phyloP scores from a whole-genome alignment of 2,113 vertebrate genomes.

The Hirundichthys speculiger region DNA sequence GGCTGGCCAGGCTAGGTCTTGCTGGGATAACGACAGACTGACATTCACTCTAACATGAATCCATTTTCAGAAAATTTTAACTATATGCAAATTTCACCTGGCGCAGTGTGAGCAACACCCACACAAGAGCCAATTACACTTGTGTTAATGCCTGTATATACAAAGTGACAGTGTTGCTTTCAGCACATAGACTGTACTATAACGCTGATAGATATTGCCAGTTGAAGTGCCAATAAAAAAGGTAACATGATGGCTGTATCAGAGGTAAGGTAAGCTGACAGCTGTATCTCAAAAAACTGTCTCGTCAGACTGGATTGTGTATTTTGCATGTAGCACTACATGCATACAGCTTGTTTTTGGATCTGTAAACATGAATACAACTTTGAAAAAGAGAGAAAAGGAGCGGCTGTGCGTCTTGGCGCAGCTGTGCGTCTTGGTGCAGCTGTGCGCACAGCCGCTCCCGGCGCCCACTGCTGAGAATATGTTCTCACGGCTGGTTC shows the following conservation, averaged over 20 bases:
- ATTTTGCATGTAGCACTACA: background rate
- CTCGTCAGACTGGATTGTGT: background rate
- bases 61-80: background rate
- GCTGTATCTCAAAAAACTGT: background rate
- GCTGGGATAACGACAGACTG: background rate
- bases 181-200: background rate
- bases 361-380: background rate
- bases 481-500: no score
- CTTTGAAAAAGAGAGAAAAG: no score
- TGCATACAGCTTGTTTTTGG: background rate
- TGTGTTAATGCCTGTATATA: background rate
- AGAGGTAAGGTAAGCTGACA: background rate
- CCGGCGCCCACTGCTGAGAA: no score
- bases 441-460: no score
- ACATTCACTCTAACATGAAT: background rate
- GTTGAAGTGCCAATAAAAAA: background rate
- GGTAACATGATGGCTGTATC: background rate
- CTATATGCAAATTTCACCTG: background rate
- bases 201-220: background rate
- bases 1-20: no score
- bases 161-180: background rate
- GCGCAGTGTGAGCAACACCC: background rate
- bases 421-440: no score
- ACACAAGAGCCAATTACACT: background rate
- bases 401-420: no score